These are phyloP conservation scores for Enhydra lutris DNA, from an alignment of 2,113 vertebrate genomes.

Conservation along the genomic window DNA sequence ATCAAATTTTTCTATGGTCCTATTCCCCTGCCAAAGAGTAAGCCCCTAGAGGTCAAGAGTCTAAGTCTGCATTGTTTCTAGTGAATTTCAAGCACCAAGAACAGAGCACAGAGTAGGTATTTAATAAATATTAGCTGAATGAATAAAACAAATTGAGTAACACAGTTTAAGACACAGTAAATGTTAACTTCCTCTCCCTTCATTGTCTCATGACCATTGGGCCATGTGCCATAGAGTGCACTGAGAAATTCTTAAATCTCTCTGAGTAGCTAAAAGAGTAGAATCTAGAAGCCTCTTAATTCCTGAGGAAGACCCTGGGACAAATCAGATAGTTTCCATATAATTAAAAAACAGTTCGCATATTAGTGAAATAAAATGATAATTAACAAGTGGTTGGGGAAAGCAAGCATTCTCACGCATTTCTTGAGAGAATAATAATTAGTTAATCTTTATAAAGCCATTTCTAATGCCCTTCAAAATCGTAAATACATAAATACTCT, in stretches of 20 bases:
- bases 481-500: neutral
- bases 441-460: neutral
- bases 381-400: neutral
- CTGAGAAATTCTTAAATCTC: neutral
- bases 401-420: neutral
- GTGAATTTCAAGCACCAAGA: neutral
- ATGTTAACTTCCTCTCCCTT: neutral
- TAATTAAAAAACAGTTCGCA: neutral
- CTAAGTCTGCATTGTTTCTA: neutral
- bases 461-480: neutral
- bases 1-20: neutral
- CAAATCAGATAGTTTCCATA: neutral
- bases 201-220: neutral
- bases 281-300: neutral
- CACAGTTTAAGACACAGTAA: neutral
- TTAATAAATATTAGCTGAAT: neutral
- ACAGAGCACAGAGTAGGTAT: neutral
- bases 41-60: neutral
- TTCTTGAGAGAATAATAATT: neutral
- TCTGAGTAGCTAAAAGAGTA: neutral
- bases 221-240: neutral
- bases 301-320: neutral
- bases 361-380: conserved; percentile 24
- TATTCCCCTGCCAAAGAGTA: neutral
- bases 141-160: neutral